Conservation (phyloP, 2,888 invertebrate genomes). For the Aquatica leii region DNA sequence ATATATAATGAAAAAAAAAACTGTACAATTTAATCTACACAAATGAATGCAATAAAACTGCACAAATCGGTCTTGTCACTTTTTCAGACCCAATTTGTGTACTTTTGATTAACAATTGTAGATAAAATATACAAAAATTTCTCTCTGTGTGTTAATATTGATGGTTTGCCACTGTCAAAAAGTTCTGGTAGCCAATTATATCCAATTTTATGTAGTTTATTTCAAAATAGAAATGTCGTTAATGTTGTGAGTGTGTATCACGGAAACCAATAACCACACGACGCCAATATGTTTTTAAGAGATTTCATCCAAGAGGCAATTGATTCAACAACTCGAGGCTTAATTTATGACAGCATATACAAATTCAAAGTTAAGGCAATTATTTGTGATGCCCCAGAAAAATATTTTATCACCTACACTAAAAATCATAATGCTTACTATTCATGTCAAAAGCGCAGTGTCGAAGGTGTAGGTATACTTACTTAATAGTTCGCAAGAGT, state of each 20-base stretch:
- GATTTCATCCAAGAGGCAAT: not conserved
- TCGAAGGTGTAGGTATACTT: too few species aligned
- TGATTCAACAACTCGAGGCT: not conserved
- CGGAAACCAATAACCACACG: not conserved
- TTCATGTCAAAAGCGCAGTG: conserved; percentile 20
- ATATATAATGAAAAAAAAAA: too few species aligned
- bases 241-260: not conserved
- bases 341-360: not conserved
- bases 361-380: not conserved
- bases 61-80: too few species aligned
- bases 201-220: too few species aligned
- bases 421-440: not conserved
- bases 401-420: not conserved
- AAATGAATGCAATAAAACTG: too few species aligned
- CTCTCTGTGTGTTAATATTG: not conserved
- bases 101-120: too few species aligned
- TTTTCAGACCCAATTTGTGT: too few species aligned
- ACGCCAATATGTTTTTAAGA: not conserved
- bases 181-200: too few species aligned
- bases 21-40: too few species aligned
- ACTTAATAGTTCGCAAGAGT: too few species aligned
- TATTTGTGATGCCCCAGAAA: not conserved
- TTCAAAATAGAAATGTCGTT: not conserved
- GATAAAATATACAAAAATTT: too few species aligned
- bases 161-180: not conserved